Evolutionary conservation across 2,113 vertebrate genomes (phyloP).

Genomic region (Cyanistes caeruleus): DNA sequence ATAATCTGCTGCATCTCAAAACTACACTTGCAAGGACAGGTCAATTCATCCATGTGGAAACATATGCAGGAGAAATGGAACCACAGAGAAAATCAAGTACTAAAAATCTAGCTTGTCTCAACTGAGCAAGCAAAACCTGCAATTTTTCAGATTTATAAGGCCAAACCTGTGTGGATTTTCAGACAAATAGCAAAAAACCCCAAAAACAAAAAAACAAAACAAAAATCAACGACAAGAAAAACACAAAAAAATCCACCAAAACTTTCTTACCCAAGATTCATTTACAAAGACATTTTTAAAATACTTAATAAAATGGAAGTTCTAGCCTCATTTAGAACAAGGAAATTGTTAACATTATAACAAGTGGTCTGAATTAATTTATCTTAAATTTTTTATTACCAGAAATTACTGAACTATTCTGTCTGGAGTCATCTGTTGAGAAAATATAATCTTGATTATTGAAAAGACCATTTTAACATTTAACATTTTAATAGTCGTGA

Average conservation of each 20-base stretch:
- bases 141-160: not conserved
- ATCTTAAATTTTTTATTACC: not conserved
- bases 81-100: not conserved
- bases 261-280: not conserved
- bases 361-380: not conserved
- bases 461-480: not conserved
- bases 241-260: not conserved
- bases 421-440: not conserved
- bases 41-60: not conserved
- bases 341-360: not conserved
- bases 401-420: not conserved
- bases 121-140: not conserved
- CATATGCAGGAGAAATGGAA: not conserved
- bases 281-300: not conserved
- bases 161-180: not conserved
- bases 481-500: not conserved
- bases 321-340: not conserved
- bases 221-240: not conserved
- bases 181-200: not conserved
- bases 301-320: not conserved
- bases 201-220: too few relatives aligned
- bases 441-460: not conserved
- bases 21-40: not conserved
- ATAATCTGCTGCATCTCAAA: not conserved
- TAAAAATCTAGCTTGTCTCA: not conserved